These are phyloP conservation scores for Xyliphius kryptos DNA, from an alignment of 2,113 vertebrate species.

Conservation along the genomic window DNA sequence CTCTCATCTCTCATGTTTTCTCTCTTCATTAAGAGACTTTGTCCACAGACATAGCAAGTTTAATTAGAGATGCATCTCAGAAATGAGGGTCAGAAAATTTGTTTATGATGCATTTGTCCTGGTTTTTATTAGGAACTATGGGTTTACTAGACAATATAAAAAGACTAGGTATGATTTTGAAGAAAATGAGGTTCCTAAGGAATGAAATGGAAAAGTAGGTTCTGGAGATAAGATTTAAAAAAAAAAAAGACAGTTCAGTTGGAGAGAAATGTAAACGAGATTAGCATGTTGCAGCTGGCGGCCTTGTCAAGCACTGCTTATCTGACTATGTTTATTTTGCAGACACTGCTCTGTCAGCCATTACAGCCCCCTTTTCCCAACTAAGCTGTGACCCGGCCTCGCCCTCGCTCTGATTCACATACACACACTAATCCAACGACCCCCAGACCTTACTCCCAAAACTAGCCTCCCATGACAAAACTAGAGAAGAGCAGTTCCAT, in stretches of 20 bases:
- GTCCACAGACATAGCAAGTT: slow-evolving; percentile 21
- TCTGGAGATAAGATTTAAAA: slow-evolving; percentile 45
- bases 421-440: background rate
- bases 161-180: slow-evolving; percentile 13
- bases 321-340: slow-evolving; percentile 37
- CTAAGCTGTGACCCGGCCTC: slow-evolving; percentile 23
- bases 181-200: slow-evolving; percentile 34
- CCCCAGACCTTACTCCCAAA: slow-evolving; percentile 43
- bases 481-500: slow-evolving; percentile 31
- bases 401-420: slow-evolving; percentile 18
- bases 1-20: slow-evolving; percentile 13
- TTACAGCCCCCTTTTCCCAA: slow-evolving; percentile 24
- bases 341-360: slow-evolving; percentile 41
- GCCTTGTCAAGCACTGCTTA: slow-evolving; percentile 44
- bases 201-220: slow-evolving; percentile 42
- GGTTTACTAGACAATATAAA: background rate
- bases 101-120: slow-evolving; percentile 2
- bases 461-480: slow-evolving; percentile 38
- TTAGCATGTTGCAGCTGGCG: slow-evolving; percentile 42
- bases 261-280: slow-evolving; percentile 45
- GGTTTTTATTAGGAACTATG: no score
- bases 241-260: slow-evolving; percentile 34
- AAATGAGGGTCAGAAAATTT: slow-evolving; percentile 13
- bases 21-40: slow-evolving; percentile 24
- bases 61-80: slow-evolving; percentile 28